Evolutionary conservation across 1,140 invertebrate genomes (phyloP).

Genomic region (Lepidostoma basale): DNA sequence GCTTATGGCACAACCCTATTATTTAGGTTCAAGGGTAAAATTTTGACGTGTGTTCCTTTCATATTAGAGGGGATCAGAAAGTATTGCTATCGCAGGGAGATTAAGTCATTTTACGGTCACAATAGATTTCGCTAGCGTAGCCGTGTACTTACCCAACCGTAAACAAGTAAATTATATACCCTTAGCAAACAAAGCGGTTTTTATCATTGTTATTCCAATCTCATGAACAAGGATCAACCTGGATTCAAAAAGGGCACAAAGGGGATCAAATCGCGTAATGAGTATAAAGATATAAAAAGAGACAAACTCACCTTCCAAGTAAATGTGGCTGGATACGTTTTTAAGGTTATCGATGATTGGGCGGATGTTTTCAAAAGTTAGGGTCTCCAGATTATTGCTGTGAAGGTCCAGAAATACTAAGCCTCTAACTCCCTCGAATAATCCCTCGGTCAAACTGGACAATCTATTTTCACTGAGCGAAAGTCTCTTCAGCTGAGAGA

Average conservation of each 20-base stretch:
- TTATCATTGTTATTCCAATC: not conserved
- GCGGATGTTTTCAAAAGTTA: conserved; percentile 73
- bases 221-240: not conserved
- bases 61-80: not conserved
- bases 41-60: conserved; percentile 35
- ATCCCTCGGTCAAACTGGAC: conserved; percentile 65
- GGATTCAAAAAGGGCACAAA: not conserved
- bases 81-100: conserved; percentile 17
- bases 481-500: conserved; percentile 70
- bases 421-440: conserved; percentile 68
- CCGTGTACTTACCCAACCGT: conserved; percentile 35
- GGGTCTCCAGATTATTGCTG: conserved; percentile 73
- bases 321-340: conserved; percentile 71
- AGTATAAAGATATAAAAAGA: not conserved
- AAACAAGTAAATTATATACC: conserved; percentile 22
- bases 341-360: conserved; percentile 78
- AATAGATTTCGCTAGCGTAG: conserved; percentile 23
- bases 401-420: conserved; percentile 74
- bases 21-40: conserved; percentile 11
- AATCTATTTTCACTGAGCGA: conserved; percentile 76
- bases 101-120: conserved; percentile 37
- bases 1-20: not conserved
- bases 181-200: conserved; percentile 19
- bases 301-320: conserved; percentile 73
- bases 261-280: not conserved